Evolutionary conservation across 1,140 invertebrate species (phyloP).

Genomic region (Euglossa dilemma): DNA sequence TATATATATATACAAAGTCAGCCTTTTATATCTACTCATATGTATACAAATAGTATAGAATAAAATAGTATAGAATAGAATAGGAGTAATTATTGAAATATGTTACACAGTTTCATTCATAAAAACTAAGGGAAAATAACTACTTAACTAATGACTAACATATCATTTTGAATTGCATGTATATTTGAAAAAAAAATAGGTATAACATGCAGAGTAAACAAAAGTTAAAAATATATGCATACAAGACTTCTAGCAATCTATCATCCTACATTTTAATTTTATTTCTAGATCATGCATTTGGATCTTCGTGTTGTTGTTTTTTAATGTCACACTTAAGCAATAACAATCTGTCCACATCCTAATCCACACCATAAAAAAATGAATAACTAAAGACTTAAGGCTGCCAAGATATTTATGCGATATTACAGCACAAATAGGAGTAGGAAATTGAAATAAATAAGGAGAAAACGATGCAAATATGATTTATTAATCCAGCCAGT

Average conservation of each 20-base stretch:
- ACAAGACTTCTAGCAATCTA: background rate
- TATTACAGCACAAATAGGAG: conserved; percentile 3
- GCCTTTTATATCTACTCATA: background rate
- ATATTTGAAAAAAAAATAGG: background rate
- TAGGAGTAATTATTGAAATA: background rate
- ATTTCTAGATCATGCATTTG: conserved; percentile 13
- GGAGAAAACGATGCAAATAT: conserved; percentile 24
- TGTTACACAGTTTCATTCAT: background rate
- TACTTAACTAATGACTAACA: background rate
- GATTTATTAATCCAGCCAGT: conserved; percentile 43
- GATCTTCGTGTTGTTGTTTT: background rate
- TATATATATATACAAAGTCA: background rate
- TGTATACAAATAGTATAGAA: background rate
- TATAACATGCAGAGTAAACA: conserved; percentile 28
- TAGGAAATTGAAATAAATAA: conserved; percentile 40
- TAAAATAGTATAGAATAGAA: background rate
- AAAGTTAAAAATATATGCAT: background rate
- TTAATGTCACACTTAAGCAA: conserved; percentile 1
- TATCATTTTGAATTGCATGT: background rate
- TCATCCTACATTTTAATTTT: background rate
- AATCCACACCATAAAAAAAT: background rate
- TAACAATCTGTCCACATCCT: background rate
- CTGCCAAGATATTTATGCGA: background rate
- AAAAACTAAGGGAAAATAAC: background rate
- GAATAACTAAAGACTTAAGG: background rate